Evolutionary conservation across 2,797 vertebrate genomes (phyloP).

Genomic region (Pygocentrus nattereri): DNA sequence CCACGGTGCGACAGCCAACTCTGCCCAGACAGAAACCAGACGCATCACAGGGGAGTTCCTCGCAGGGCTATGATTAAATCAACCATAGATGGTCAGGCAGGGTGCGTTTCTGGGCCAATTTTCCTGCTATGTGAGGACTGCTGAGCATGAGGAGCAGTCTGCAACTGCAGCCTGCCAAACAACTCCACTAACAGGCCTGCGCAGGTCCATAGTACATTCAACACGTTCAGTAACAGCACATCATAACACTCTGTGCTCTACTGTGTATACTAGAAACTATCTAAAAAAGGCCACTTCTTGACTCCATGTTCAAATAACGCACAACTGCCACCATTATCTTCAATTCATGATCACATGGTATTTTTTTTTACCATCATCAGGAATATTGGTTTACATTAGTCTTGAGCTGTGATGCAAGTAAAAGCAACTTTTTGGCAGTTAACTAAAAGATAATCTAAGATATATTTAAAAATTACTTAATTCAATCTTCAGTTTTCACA

Average conservation of each 20-base stretch:
- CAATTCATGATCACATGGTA: not conserved
- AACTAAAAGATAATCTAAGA: no score
- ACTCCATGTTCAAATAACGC: not conserved
- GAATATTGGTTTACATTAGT: no score
- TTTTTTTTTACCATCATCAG: no score
- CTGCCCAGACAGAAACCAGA: constrained; percentile 72
- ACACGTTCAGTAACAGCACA: not conserved
- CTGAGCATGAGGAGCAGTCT: constrained; percentile 51
- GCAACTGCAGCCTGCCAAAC: constrained; percentile 43
- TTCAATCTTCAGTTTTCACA: no score
- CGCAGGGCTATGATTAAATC: constrained; percentile 71
- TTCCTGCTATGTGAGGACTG: constrained; percentile 58
- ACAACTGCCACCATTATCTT: no score
- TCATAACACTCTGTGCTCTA: not conserved
- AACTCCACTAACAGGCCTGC: constrained; percentile 54
- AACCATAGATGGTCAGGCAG: constrained; percentile 62
- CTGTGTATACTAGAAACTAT: not conserved
- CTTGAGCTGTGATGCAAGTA: no score
- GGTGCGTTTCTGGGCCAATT: constrained; percentile 57
- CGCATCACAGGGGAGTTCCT: constrained; percentile 65
- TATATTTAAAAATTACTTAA: no score
- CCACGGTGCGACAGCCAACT: constrained; percentile 47
- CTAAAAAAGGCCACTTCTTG: not conserved
- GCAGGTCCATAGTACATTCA: constrained; percentile 33
- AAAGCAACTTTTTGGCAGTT: no score